phyloP scores from a whole-genome alignment of 1,140 invertebrate genomes.

The Hormaphis cornu region DNA sequence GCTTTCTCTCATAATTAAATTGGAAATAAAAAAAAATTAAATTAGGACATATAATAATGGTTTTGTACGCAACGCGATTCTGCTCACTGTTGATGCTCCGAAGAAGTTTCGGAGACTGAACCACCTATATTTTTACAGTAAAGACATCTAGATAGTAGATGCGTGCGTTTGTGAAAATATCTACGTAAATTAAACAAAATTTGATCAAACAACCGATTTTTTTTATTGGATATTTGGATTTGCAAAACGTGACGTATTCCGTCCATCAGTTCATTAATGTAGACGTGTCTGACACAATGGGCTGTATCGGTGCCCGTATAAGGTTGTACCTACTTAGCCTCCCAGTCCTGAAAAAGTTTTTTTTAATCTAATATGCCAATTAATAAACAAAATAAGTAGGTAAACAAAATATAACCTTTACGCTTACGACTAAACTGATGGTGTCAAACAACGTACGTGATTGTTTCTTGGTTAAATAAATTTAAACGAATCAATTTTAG shows the following conservation, averaged over 20 bases:
- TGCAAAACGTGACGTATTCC: background rate
- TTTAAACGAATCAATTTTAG: too few species aligned
- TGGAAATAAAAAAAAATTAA: background rate
- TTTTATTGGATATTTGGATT: background rate
- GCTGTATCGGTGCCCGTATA: too few species aligned
- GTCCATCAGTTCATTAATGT: too few species aligned
- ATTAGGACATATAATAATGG: too few species aligned
- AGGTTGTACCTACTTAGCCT: too few species aligned
- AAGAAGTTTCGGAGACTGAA: background rate
- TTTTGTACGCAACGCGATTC: background rate
- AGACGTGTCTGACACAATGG: background rate
- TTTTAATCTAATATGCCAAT: too few species aligned
- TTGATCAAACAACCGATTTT: background rate
- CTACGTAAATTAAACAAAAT: background rate
- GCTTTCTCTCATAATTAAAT: background rate
- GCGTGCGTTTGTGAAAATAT: background rate
- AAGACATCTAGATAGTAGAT: background rate
- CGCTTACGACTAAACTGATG: too few species aligned
- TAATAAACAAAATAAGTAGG: too few species aligned
- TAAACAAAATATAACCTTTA: too few species aligned
- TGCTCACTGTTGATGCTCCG: background rate
- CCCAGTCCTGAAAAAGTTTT: too few species aligned
- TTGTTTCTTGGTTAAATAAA: too few species aligned
- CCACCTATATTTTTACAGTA: background rate
- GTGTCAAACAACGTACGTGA: too few species aligned